Evolutionary conservation across 1,140 invertebrate genomes (phyloP).

Genomic region (Drosophila lacertosa): DNA sequence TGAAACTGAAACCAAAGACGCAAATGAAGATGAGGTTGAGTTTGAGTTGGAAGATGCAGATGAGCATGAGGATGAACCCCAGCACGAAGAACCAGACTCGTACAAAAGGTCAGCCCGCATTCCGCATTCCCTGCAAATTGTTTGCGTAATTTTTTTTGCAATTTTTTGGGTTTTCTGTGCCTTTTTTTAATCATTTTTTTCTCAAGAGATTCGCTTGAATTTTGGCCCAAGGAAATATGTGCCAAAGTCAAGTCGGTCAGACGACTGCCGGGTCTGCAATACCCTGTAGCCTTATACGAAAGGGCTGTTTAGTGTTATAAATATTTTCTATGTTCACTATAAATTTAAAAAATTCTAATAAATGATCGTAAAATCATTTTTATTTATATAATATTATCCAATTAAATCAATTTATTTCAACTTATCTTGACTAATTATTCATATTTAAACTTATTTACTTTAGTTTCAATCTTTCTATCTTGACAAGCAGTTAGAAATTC

Average conservation of each 20-base stretch:
- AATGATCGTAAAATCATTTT: too few relatives aligned
- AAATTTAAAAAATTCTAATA: too few relatives aligned
- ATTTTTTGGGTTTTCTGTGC: not conserved
- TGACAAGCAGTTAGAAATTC: too few relatives aligned
- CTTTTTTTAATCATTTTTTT: slow-evolving; percentile 13
- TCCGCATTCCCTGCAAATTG: slow-evolving; percentile 16
- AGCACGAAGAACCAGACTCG: not conserved
- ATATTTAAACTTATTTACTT: too few relatives aligned
- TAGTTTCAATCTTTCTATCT: too few relatives aligned
- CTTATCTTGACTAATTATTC: too few relatives aligned
- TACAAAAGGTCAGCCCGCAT: slow-evolving; percentile 34
- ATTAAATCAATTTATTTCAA: too few relatives aligned
- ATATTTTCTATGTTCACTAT: too few relatives aligned
- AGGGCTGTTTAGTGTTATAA: too few relatives aligned
- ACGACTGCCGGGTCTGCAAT: not conserved
- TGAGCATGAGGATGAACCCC: too few relatives aligned
- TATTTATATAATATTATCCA: too few relatives aligned
- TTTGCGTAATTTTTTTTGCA: slow-evolving; percentile 30
- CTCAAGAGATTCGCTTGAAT: slow-evolving; percentile 25
- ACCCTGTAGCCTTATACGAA: slow-evolving; percentile 6
- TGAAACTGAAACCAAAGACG: slow-evolving; percentile 8
- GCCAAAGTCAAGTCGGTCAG: slow-evolving; percentile 9
- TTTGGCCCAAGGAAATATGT: slow-evolving; percentile 1
- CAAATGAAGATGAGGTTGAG: not conserved
- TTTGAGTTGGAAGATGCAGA: too few relatives aligned